These are phyloP conservation scores for Theretra japonica DNA, from an alignment of 2,888 invertebrate species.

Conservation along the genomic window DNA sequence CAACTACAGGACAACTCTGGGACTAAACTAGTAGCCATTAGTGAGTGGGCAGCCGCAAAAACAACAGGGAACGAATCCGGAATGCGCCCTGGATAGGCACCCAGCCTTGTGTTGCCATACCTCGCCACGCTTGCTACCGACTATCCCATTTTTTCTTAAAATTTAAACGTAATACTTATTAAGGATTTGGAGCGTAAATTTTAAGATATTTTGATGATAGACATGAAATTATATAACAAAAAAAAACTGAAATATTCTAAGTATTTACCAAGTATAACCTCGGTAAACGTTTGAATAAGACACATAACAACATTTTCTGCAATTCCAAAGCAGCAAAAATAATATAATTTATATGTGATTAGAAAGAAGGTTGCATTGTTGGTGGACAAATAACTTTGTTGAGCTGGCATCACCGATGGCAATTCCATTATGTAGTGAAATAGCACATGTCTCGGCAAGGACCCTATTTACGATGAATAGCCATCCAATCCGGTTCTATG, in stretches of 20 bases:
- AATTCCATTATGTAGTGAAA: slow-evolving; percentile 66
- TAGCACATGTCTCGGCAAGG: slow-evolving; percentile 64
- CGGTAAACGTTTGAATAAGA: too few species aligned
- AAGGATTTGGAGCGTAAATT: background rate
- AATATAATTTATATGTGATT: background rate
- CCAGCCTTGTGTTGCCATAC: slow-evolving; percentile 60
- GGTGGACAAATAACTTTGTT: slow-evolving; percentile 40
- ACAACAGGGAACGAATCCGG: slow-evolving; percentile 84
- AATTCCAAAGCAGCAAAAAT: background rate
- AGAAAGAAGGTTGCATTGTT: slow-evolving; percentile 5
- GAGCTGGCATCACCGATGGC: slow-evolving; percentile 55
- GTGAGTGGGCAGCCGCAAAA: slow-evolving; percentile 78
- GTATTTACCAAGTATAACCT: too few species aligned
- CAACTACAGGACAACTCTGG: slow-evolving; percentile 47
- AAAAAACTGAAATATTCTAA: too few species aligned
- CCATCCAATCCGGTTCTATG: slow-evolving; percentile 63
- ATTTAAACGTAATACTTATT: background rate
- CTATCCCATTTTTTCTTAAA: background rate
- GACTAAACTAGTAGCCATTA: slow-evolving; percentile 81
- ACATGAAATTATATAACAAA: background rate
- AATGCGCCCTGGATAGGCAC: slow-evolving; percentile 76
- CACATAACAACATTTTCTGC: background rate
- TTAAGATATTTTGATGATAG: background rate
- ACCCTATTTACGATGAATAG: slow-evolving; percentile 73
- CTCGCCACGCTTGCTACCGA: background rate